Evolutionary conservation across 2,888 invertebrate genomes (phyloP).

Genomic region (Leucozona laternaria): DNA sequence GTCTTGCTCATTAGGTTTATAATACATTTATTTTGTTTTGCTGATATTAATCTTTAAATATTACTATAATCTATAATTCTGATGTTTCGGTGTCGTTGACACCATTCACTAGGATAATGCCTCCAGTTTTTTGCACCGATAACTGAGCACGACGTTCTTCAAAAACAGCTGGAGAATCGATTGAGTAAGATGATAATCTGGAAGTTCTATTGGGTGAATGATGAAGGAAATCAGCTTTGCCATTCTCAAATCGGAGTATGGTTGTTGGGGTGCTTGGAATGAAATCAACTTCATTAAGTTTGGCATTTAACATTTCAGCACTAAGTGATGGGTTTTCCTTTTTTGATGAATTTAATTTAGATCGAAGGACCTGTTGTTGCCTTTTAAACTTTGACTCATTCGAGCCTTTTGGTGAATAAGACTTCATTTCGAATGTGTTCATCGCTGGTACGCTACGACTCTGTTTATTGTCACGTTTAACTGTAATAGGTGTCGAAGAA

Average conservation of each 20-base stretch:
- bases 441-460: not conserved
- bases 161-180: slow-evolving; percentile 69
- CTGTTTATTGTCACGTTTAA: not conserved
- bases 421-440: not conserved
- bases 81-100: slow-evolving; percentile 77
- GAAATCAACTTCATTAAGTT: slow-evolving; percentile 24
- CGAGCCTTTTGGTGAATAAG: not conserved
- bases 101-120: slow-evolving; percentile 77
- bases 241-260: slow-evolving; percentile 52
- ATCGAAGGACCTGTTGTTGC: not conserved
- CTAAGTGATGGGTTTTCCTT: not conserved
- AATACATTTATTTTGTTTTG: no score
- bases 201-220: slow-evolving; percentile 31
- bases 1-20: not conserved
- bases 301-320: not conserved
- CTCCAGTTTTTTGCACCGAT: slow-evolving; percentile 77
- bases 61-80: slow-evolving; percentile 29
- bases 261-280: slow-evolving; percentile 41
- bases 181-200: slow-evolving; percentile 19
- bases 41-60: not conserved
- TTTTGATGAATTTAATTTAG: not conserved
- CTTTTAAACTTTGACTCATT: slow-evolving; percentile 3
- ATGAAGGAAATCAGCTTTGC: not conserved
- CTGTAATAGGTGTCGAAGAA: not conserved
- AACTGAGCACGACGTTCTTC: slow-evolving; percentile 78